Conservation (phyloP, 2,888 invertebrate species). For the Reticulitermes lucifugus region DNA sequence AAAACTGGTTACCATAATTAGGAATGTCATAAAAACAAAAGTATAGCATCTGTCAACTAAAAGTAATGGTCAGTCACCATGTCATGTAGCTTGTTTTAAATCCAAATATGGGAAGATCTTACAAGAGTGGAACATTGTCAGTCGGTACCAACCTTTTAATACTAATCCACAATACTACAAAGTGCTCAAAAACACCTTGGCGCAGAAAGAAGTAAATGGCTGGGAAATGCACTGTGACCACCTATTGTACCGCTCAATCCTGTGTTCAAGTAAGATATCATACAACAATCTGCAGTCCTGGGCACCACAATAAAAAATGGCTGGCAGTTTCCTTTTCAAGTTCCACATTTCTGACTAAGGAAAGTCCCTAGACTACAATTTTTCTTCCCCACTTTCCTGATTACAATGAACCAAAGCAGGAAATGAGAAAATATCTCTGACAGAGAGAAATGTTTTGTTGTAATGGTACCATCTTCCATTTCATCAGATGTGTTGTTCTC, state of each 20-base stretch:
- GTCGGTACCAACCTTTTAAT: neutral
- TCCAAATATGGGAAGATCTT: slow-evolving; percentile 2
- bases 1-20: neutral
- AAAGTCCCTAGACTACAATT: neutral
- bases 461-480: neutral
- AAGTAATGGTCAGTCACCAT: slow-evolving; percentile 15
- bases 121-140: neutral
- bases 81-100: slow-evolving; percentile 4
- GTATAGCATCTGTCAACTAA: neutral
- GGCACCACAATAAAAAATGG: neutral
- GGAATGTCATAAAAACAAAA: slow-evolving; percentile 25
- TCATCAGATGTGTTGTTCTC: slow-evolving; percentile 15
- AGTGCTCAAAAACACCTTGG: slow-evolving; percentile 18
- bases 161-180: slow-evolving; percentile 32
- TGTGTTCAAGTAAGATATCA: neutral
- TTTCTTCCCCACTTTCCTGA: neutral
- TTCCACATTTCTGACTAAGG: neutral
- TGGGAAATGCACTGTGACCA: slow-evolving; percentile 24
- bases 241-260: neutral
- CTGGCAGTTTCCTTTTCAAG: neutral
- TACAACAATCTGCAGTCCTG: too few relatives aligned
- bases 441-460: neutral
- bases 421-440: neutral
- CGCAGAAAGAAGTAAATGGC: neutral
- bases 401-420: neutral